Conservation (phyloP, 2,888 invertebrate species). For the Julus scandinavius region DNA sequence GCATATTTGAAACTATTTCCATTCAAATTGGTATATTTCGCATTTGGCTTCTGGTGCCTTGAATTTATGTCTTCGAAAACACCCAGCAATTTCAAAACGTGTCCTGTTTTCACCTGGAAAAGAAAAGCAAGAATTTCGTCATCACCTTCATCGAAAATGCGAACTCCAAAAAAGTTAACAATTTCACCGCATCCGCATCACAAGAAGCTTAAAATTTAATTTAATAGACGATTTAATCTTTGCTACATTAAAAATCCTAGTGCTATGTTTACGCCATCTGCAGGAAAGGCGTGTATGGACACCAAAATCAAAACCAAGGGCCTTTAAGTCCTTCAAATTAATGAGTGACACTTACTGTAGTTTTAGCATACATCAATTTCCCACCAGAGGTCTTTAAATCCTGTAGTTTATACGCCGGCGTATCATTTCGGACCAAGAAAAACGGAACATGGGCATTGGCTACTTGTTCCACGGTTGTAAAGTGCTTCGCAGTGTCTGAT, state of each 20-base stretch:
- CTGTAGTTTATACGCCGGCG: constrained; percentile 71
- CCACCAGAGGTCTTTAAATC: constrained; percentile 61
- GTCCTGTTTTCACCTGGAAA: constrained; percentile 70
- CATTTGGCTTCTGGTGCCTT: constrained; percentile 58
- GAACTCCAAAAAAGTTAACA: no score
- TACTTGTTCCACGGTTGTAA: constrained; percentile 63
- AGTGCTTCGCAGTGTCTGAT: constrained; percentile 73
- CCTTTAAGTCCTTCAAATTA: background rate
- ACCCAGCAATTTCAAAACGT: constrained; percentile 77
- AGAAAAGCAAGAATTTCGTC: constrained; percentile 29
- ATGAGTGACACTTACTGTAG: constrained; percentile 70
- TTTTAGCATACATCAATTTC: constrained; percentile 72
- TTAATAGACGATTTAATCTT: no score
- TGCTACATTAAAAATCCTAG: no score
- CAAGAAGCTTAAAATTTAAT: no score
- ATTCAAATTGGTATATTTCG: constrained; percentile 54
- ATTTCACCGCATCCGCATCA: no score
- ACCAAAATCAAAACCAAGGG: no score
- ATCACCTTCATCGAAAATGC: background rate
- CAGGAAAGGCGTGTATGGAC: no score
- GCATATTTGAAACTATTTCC: constrained; percentile 72
- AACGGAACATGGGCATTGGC: constrained; percentile 75
- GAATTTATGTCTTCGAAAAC: constrained; percentile 77
- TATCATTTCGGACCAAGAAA: constrained; percentile 74
- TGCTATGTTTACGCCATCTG: no score